Percentiles rank a stretch among this genome's conserved stretches.
Evolutionary conservation across 1,140 invertebrate species (phyloP).

Genomic region (Lepidurus couesii): DNA sequence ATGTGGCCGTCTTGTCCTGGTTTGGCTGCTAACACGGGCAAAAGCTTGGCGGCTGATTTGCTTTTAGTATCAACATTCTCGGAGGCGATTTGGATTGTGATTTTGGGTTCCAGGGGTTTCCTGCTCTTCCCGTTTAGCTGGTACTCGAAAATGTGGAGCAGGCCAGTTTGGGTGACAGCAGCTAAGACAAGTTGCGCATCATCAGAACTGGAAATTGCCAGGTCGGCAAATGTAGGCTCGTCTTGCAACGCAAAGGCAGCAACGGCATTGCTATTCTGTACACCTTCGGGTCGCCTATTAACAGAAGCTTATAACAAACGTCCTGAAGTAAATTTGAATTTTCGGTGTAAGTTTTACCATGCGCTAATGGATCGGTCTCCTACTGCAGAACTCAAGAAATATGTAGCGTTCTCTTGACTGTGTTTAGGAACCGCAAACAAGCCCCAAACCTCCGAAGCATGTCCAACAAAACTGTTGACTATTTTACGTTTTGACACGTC

Average conservation of each 20-base stretch:
- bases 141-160: slow-evolving; percentile 68
- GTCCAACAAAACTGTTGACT: slow-evolving; percentile 59
- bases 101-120: slow-evolving; percentile 65
- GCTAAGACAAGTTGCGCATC: slow-evolving; percentile 52
- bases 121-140: slow-evolving; percentile 62
- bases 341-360: slow-evolving; percentile 49
- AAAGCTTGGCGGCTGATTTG: slow-evolving; percentile 50
- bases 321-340: neutral
- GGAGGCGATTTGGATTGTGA: slow-evolving; percentile 61
- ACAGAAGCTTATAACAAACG: slow-evolving; percentile 23
- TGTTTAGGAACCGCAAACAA: slow-evolving; percentile 48
- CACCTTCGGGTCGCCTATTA: slow-evolving; percentile 40
- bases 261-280: slow-evolving; percentile 42
- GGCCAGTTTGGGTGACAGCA: slow-evolving; percentile 64
- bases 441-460: slow-evolving; percentile 56
- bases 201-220: slow-evolving; percentile 42
- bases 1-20: slow-evolving; percentile 45
- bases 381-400: slow-evolving; percentile 57
- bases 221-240: slow-evolving; percentile 53
- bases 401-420: slow-evolving; percentile 42
- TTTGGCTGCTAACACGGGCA: slow-evolving; percentile 50
- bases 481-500: slow-evolving; percentile 54
- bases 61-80: slow-evolving; percentile 44
- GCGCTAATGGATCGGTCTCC: slow-evolving; percentile 55
- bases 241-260: slow-evolving; percentile 59